Conservation (phyloP, 1,140 invertebrate genomes). For the Psilanteris sp. region DNA sequence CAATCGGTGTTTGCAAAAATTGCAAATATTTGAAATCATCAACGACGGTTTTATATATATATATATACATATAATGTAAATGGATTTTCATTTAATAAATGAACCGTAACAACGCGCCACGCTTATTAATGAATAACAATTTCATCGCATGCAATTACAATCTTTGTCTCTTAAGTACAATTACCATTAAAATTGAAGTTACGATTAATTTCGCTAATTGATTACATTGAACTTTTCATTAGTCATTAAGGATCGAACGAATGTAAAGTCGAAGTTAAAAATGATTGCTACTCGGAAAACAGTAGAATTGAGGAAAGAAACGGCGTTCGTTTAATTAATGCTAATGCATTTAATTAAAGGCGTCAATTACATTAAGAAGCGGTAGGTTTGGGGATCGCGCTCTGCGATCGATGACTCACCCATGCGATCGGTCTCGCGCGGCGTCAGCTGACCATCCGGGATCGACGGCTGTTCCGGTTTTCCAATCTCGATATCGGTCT, state of each 20-base stretch:
- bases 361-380: conserved; percentile 29
- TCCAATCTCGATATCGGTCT: conserved; percentile 39
- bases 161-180: too few species aligned
- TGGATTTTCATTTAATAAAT: too few species aligned
- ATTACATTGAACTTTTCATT: not conserved
- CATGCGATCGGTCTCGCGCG: conserved; percentile 4
- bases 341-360: conserved; percentile 42
- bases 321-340: conserved; percentile 17
- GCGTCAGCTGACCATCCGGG: conserved; percentile 48
- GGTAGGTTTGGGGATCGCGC: conserved; percentile 17
- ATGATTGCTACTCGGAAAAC: conserved; percentile 16
- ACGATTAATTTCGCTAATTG: conserved; percentile 18
- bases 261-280: conserved; percentile 9
- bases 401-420: conserved; percentile 48
- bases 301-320: not conserved
- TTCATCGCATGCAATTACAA: too few species aligned
- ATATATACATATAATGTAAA: too few species aligned
- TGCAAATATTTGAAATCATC: too few species aligned
- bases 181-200: conserved; percentile 9
- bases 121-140: too few species aligned
- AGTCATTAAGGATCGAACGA: conserved; percentile 1
- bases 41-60: too few species aligned
- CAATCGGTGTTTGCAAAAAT: too few species aligned
- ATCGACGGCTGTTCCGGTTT: conserved; percentile 50
- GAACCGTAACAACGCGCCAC: too few species aligned